A percentile compares a stretch with the other conserved stretches of the same genome.
These are phyloP conservation scores for Hyles euphorbiae DNA, from an alignment of 1,140 invertebrate species.

Conservation along the genomic window DNA sequence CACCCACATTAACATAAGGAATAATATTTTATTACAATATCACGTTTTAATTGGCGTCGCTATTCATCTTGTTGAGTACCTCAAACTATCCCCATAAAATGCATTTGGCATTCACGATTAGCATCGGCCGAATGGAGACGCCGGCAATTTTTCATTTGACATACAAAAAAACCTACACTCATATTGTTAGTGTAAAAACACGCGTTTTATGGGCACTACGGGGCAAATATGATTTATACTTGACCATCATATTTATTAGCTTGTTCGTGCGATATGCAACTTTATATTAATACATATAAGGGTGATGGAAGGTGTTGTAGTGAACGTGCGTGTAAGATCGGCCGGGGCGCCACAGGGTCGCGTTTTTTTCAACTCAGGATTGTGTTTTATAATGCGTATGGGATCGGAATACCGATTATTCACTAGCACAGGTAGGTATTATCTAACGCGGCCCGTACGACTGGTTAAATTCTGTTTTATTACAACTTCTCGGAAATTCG, in stretches of 20 bases:
- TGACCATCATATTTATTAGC: slow-evolving; percentile 13
- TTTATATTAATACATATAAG: slow-evolving; percentile 16
- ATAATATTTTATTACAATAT: no score
- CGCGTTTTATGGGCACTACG: slow-evolving; percentile 40
- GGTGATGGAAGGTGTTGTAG: neutral
- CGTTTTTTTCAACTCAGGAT: slow-evolving; percentile 53
- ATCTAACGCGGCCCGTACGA: neutral
- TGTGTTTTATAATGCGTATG: slow-evolving; percentile 64
- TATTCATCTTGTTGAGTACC: no score
- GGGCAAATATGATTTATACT: slow-evolving; percentile 62
- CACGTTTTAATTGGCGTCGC: no score
- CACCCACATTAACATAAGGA: no score
- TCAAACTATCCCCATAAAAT: neutral
- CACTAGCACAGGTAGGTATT: slow-evolving; percentile 42
- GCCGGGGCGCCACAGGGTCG: slow-evolving; percentile 55
- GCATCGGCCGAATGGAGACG: slow-evolving; percentile 13
- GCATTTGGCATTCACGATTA: slow-evolving; percentile 21
- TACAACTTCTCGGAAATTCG: no score
- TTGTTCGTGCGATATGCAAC: slow-evolving; percentile 4
- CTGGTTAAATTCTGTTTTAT: no score
- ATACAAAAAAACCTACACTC: slow-evolving; percentile 33
- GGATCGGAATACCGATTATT: slow-evolving; percentile 48
- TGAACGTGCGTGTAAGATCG: slow-evolving; percentile 18
- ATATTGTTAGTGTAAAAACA: slow-evolving; percentile 59
- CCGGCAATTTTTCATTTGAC: slow-evolving; percentile 27